Evolutionary conservation across 2,888 invertebrate species (phyloP).

Genomic region (Cosmopolites sordidus): DNA sequence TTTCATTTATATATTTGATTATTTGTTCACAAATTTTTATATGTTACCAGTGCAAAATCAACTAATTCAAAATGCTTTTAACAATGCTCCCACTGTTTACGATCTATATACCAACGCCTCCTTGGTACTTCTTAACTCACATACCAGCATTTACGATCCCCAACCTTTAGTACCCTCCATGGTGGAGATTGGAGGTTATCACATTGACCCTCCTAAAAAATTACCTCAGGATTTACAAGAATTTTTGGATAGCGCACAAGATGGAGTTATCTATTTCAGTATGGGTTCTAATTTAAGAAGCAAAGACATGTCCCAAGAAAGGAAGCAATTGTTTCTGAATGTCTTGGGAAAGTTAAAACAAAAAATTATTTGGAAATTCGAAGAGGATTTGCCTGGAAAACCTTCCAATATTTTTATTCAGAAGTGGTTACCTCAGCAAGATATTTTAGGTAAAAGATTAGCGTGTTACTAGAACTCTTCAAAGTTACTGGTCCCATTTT

Average conservation of each 20-base stretch:
- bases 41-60: slow-evolving; percentile 32
- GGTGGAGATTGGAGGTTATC: slow-evolving; percentile 56
- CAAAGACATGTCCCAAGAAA: slow-evolving; percentile 52
- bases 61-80: slow-evolving; percentile 31
- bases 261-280: slow-evolving; percentile 53
- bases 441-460: slow-evolving; percentile 38
- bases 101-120: slow-evolving; percentile 36
- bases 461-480: too few species aligned
- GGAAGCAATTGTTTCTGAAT: slow-evolving; percentile 52
- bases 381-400: slow-evolving; percentile 52
- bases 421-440: slow-evolving; percentile 64
- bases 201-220: slow-evolving; percentile 38
- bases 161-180: slow-evolving; percentile 54
- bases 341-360: slow-evolving; percentile 58
- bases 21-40: slow-evolving; percentile 27
- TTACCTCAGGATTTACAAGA: slow-evolving; percentile 33
- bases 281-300: slow-evolving; percentile 58
- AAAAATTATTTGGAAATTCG: slow-evolving; percentile 69
- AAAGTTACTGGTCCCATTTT: slow-evolving; percentile 1
- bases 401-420: slow-evolving; percentile 55
- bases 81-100: slow-evolving; percentile 29
- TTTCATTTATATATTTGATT: slow-evolving; percentile 31
- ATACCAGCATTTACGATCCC: slow-evolving; percentile 51
- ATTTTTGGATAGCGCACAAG: slow-evolving; percentile 30
- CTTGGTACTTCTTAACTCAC: slow-evolving; percentile 42